Conservation (phyloP, 2,113 vertebrate species). For the Holacanthus passer region DNA sequence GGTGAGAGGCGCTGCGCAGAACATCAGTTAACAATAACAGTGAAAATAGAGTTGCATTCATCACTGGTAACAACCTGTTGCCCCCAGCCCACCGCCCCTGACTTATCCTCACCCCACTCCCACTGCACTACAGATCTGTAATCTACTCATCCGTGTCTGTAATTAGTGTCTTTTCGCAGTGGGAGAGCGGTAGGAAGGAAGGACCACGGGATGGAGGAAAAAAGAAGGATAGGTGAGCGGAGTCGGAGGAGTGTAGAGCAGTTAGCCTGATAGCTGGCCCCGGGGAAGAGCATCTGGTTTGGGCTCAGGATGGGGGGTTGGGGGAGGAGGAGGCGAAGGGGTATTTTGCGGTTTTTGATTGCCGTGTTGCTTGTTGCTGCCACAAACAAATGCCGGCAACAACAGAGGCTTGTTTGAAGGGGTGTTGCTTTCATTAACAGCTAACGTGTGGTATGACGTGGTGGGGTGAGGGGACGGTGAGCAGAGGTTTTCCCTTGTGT, state of each 20-base stretch:
- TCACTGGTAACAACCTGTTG: constrained; percentile 81
- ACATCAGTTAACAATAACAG: constrained; percentile 78
- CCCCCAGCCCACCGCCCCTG: constrained; percentile 55
- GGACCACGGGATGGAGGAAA: constrained; percentile 54
- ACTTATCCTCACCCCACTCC: constrained; percentile 71
- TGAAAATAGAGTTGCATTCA: constrained; percentile 80
- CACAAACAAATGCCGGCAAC: constrained; percentile 62
- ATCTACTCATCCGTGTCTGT: constrained; percentile 81
- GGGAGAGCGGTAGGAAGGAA: constrained; percentile 81
- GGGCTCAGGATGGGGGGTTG: constrained; percentile 50
- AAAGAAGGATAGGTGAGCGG: constrained; percentile 65
- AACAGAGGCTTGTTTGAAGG: constrained; percentile 54
- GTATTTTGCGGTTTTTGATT: constrained; percentile 67
- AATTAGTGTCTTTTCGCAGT: constrained; percentile 82
- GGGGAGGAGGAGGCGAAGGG: constrained; percentile 44
- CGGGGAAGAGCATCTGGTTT: constrained; percentile 83
- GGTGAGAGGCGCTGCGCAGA: constrained; percentile 52
- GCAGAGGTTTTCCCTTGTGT: constrained; percentile 55
- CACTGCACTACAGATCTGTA: constrained; percentile 78
- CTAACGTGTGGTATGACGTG: constrained; percentile 26
- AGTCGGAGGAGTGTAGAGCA: constrained; percentile 57
- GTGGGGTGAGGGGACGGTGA: constrained; percentile 34
- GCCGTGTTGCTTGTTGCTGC: constrained; percentile 47
- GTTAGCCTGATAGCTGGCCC: constrained; percentile 74
- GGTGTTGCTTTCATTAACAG: constrained; percentile 54